Evolutionary conservation across 2,888 invertebrate species (phyloP).

Genomic region (Mactromeris polynyma): DNA sequence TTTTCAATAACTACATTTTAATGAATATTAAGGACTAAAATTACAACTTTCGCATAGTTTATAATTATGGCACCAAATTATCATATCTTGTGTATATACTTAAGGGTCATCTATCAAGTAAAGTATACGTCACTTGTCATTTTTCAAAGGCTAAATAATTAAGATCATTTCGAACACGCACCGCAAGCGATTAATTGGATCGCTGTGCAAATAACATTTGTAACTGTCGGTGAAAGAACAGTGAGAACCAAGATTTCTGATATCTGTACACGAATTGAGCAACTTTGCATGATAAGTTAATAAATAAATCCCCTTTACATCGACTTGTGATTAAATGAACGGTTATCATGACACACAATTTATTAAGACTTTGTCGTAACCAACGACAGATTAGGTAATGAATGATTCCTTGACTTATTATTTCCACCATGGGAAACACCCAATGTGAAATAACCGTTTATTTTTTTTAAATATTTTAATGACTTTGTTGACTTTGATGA

Average conservation of each 20-base stretch:
- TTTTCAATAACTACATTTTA: not conserved
- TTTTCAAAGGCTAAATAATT: constrained; percentile 12
- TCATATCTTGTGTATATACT: not conserved
- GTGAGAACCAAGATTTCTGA: not conserved
- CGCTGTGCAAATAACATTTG: not conserved
- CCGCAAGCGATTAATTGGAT: not conserved
- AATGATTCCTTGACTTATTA: not conserved
- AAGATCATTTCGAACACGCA: not conserved
- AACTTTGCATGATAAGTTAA: not conserved
- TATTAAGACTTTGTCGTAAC: not conserved
- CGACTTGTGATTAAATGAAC: not conserved
- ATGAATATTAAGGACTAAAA: not conserved
- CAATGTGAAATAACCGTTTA: too few species aligned
- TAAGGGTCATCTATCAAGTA: not conserved
- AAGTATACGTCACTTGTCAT: constrained; percentile 8
- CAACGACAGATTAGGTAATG: not conserved
- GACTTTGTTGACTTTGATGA: too few species aligned
- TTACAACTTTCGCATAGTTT: not conserved
- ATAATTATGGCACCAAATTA: not conserved
- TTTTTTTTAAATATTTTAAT: too few species aligned
- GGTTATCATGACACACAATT: constrained; percentile 5
- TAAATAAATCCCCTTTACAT: not conserved
- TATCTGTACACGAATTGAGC: not conserved
- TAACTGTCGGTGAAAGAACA: not conserved
- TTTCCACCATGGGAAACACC: too few species aligned